Evolutionary conservation across 2,888 invertebrate species (phyloP).

Genomic region (Eilema caniola): DNA sequence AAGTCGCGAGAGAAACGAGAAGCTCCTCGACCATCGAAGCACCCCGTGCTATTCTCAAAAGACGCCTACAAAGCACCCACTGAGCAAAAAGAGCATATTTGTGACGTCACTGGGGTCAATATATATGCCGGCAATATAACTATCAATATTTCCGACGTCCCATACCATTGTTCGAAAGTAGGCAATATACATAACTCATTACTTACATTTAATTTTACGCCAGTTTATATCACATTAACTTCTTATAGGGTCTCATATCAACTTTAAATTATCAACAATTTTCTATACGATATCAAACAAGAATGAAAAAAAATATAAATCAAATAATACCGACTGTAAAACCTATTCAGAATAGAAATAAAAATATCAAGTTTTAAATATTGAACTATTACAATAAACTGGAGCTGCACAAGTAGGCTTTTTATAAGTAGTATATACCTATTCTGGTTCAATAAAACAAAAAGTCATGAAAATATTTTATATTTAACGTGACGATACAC

Average conservation of each 20-base stretch:
- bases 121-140: too few relatives aligned
- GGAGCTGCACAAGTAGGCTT: conserved; percentile 29
- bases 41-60: too few relatives aligned
- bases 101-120: too few relatives aligned
- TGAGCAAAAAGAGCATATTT: too few relatives aligned
- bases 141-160: neutral
- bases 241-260: conserved; percentile 38
- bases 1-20: too few relatives aligned
- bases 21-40: too few relatives aligned
- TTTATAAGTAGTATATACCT: conserved; percentile 45
- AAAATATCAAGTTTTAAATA: conserved; percentile 44
- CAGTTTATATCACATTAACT: conserved; percentile 39
- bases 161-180: neutral
- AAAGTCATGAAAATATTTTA: conserved; percentile 25
- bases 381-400: conserved; percentile 41
- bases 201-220: conserved; percentile 47
- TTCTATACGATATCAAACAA: conserved; percentile 36
- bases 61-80: too few relatives aligned
- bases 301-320: conserved; percentile 26
- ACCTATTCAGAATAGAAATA: conserved; percentile 21
- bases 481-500: conserved; percentile 5
- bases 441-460: conserved; percentile 27
- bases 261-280: conserved; percentile 36
- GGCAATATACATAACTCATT: conserved; percentile 8
- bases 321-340: conserved; percentile 34